Conservation (phyloP, 30 jellyfish, hydroid and myxozoan genomes). For the Hydra vulgaris region DNA sequence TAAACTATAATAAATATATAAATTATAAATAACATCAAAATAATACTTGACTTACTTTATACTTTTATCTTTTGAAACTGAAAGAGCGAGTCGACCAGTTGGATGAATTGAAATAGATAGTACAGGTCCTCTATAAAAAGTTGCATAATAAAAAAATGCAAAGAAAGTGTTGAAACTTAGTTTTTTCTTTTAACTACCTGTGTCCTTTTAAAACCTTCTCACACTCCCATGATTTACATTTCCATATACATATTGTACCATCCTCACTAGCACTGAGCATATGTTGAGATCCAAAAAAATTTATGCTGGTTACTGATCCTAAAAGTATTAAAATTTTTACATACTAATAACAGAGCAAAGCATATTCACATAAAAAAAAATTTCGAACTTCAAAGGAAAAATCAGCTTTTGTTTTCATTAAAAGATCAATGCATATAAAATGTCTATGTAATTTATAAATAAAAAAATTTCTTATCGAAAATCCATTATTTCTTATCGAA, state of each 20-base stretch:
- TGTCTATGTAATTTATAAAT: too few relatives aligned
- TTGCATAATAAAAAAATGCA: not conserved
- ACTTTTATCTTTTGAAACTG: conserved; percentile 70
- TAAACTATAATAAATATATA: not conserved
- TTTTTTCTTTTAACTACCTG: conserved; percentile 30
- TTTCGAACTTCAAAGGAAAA: too few relatives aligned
- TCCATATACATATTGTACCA: conserved; percentile 75
- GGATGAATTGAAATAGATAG: conserved; percentile 73
- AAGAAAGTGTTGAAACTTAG: too few relatives aligned
- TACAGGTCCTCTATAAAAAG: conserved; percentile 44
- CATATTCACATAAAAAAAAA: too few relatives aligned
- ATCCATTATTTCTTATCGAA: too few relatives aligned
- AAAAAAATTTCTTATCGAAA: too few relatives aligned
- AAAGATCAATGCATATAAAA: too few relatives aligned
- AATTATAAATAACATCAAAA: not conserved
- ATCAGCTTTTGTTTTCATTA: too few relatives aligned
- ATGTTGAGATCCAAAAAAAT: conserved; percentile 48
- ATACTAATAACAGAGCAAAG: not conserved
- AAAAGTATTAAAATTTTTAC: not conserved
- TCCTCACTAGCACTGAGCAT: conserved; percentile 82
- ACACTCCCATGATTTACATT: conserved; percentile 79
- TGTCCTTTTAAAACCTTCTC: conserved; percentile 74
- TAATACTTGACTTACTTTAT: conserved; percentile 30
- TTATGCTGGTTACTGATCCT: conserved; percentile 52
- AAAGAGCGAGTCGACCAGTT: conserved; percentile 63